Evolutionary conservation across 2,888 invertebrate genomes (phyloP).

Genomic region (Drosophila histrio): DNA sequence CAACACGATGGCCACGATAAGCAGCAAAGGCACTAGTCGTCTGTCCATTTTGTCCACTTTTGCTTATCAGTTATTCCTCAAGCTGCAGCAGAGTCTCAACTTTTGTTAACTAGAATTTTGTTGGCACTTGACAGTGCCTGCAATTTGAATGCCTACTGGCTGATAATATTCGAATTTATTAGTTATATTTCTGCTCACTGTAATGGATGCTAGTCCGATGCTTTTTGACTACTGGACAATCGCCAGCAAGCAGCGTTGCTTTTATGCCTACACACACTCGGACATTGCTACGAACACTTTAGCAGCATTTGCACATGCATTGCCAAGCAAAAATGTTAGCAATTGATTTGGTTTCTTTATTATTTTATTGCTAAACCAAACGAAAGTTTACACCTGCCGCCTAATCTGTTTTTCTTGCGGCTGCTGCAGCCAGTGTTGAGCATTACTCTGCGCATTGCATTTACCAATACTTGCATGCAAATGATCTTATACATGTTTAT

Average conservation of each 20-base stretch:
- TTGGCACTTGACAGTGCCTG: background rate
- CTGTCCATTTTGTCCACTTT: constrained; percentile 15
- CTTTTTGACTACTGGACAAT: constrained; percentile 13
- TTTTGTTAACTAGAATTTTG: background rate
- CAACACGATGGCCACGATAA: constrained; percentile 3
- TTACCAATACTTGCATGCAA: constrained; percentile 5
- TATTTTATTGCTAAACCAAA: background rate
- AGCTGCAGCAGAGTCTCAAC: background rate
- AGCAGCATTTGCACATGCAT: constrained; percentile 8
- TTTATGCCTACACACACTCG: constrained; percentile 42
- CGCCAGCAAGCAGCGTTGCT: constrained; percentile 28
- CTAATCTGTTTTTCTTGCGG: constrained; percentile 31
- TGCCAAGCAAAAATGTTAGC: constrained; percentile 27
- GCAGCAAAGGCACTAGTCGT: background rate
- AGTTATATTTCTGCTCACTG: background rate
- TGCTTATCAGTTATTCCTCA: background rate
- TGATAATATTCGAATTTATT: background rate
- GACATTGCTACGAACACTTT: constrained; percentile 29
- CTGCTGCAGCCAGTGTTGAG: constrained; percentile 8
- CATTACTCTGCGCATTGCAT: background rate
- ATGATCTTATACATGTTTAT: background rate
- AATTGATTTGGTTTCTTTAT: background rate
- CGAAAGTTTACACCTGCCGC: constrained; percentile 44
- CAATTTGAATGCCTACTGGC: background rate
- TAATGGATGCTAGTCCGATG: background rate